Evolutionary conservation across 2,797 vertebrate genomes (phyloP).

Genomic region (Muraenolepis orangiensis): DNA sequence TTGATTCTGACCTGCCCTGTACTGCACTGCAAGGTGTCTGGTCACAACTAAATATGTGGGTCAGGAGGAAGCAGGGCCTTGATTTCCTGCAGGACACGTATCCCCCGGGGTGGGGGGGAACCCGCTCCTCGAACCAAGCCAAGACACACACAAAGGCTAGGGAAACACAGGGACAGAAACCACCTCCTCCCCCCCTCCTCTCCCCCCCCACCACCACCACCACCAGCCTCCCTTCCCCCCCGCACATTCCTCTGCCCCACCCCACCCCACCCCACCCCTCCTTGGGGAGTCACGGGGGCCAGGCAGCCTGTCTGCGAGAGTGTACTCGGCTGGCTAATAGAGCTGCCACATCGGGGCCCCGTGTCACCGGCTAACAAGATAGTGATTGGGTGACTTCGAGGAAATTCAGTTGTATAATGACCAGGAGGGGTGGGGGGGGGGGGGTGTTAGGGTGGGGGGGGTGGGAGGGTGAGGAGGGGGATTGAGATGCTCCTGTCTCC

Average conservation of each 20-base stretch:
- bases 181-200: neutral
- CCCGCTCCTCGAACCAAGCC: neutral
- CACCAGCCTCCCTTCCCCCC: too few relatives aligned
- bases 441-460: too few relatives aligned
- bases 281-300: conserved; percentile 46
- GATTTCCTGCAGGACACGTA: conserved; percentile 23
- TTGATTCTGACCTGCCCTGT: neutral
- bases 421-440: conserved; percentile 50
- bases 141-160: neutral
- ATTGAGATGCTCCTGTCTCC: conserved; percentile 47
- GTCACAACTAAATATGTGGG: conserved; percentile 8
- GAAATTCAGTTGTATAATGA: conserved; percentile 62
- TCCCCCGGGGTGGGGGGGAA: conserved; percentile 31
- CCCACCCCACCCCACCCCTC: conserved; percentile 26
- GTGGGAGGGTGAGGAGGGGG: too few relatives aligned
- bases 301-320: conserved; percentile 57
- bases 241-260: conserved; percentile 15
- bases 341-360: conserved; percentile 68
- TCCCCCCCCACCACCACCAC: neutral
- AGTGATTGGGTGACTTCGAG: conserved; percentile 69
- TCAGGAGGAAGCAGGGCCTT: neutral
- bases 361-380: conserved; percentile 69
- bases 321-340: conserved; percentile 68
- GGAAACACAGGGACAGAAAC: neutral
- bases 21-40: neutral